Evolutionary conservation across 2,888 invertebrate genomes (phyloP), one percentile per base, ranked within the genome.

Genomic region (Pollenia labialis): DNA sequence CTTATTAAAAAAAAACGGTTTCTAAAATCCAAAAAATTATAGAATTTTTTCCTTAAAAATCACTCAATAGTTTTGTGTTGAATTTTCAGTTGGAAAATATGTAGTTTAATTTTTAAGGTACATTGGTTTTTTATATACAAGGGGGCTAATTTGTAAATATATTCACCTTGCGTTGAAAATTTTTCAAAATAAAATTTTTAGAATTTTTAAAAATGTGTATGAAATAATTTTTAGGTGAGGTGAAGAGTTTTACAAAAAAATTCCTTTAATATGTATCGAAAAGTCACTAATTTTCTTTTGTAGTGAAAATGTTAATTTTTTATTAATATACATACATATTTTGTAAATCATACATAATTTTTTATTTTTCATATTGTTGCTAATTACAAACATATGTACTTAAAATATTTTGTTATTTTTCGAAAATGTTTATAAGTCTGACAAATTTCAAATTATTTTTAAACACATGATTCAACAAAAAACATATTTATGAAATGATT

Each of bases 381-480:
- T 77, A 64, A 62, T 54, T 50, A 18, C 46, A 40, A 40, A 56
- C 4, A 44, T 4, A 23, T 14, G n/a, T n/a, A n/a, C 0, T 12
- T 12, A 12, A 46, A 11, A 46, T 11, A 12, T 66, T 44, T 77
- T 66, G 0, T 54, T 23, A 62, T 40, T 72, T 72, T 81, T 32
- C 9, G 42, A 74, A 60, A 48, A n/a, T 74, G 14, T 48, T 48
- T 12, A 71, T 71, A 48, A 18, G 48, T 62, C 23, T 48, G 44
- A 42, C 58, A 69, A 64, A 60, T 52, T 80, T 71, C 2, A 11
- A 56, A 62, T 60, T 81, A 81, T 85, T 72, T 76, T 62, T 81
- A 75, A 6, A 64, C 75, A 71, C 23, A 76, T 85, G 85, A 85
- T 76, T 75, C 85, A 85, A 56, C 66, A 14, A 52, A 42, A 11